Percentiles rank a stretch among this genome's conserved stretches.
Evolutionary conservation across 2,888 invertebrate genomes (phyloP).

Genomic region (Sialis lutaria): DNA sequence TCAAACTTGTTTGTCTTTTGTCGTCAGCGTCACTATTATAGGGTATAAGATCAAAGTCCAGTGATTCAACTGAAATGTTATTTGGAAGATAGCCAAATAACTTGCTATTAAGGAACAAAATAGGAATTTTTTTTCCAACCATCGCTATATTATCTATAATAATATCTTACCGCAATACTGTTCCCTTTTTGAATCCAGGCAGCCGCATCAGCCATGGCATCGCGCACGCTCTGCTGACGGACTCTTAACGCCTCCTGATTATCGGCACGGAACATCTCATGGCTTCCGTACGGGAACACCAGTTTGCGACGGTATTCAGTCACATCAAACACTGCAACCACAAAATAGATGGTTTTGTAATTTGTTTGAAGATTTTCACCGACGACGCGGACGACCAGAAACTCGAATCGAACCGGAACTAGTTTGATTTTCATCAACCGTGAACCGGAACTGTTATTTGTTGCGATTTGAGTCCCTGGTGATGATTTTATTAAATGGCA

Average conservation of each 20-base stretch:
- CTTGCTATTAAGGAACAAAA: too few species aligned
- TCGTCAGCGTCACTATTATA: too few species aligned
- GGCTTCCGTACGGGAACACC: constrained; percentile 63
- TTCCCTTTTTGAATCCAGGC: constrained; percentile 62
- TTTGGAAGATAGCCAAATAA: too few species aligned
- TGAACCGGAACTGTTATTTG: background rate
- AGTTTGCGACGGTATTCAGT: constrained; percentile 78
- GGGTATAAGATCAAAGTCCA: too few species aligned
- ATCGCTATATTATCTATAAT: too few species aligned
- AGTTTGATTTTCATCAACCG: background rate
- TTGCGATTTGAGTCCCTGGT: too few species aligned
- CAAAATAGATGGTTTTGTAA: constrained; percentile 4
- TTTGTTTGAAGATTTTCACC: too few species aligned
- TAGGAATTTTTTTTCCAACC: too few species aligned
- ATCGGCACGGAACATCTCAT: constrained; percentile 77
- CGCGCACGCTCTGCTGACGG: constrained; percentile 62
- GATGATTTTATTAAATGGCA: too few species aligned
- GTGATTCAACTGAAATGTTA: too few species aligned
- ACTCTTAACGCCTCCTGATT: constrained; percentile 69
- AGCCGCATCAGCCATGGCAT: constrained; percentile 74
- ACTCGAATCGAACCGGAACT: background rate
- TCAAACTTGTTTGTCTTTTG: too few species aligned
- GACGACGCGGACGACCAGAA: background rate
- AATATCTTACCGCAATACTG: constrained; percentile 66
- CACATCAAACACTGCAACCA: constrained; percentile 70